Base-by-base conservation (phyloP, 2,888 invertebrate genomes). In the Oscheius sp. region DNA sequence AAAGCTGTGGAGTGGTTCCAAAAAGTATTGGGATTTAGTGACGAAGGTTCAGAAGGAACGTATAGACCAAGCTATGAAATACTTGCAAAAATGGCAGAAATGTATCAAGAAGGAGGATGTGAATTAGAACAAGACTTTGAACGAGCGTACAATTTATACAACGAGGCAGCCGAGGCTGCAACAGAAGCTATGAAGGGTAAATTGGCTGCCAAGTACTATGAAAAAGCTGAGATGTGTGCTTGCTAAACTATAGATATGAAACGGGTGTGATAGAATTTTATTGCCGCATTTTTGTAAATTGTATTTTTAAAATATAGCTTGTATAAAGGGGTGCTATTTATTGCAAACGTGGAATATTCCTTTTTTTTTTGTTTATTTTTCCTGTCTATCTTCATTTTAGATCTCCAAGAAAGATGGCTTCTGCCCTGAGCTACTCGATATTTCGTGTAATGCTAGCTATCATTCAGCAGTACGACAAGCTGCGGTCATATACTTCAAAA, bases 401-500 rank as follows among this genome's bases (percentile, higher is more conserved):
- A 91, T 93, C 80, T 92, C 93, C 87, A 93, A 94, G 90, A 95
- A 96, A 74, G 94, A 95, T 87, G 95, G 95, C 26, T 98, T 98
- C 89, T 92, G 93, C 61, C 97, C 96, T 59, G 91, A 92, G 54
- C 89, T 98, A 69, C 89, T 98, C 61, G 94, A 95, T 90, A 92
- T 96, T 72, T 92, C 96, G 66, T 94, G 95, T 93, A 56, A 70
- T 12, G 63, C 36, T 14, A 33, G 56, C 1, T 47, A 38, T 24
- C 44, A 51, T 1, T 14, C 93, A 90, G 93, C 95, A 74, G 92
- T 95, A 0, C 89, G 96, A 74, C 96, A 97, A 89, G 96, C 83
- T 83, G 88, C 94, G 82, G 96, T 93, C 41, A 93, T 98, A 79
- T 98, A 95, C 88, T 89, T 98, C 77, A 98, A 98, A 89, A 98